Conservation (phyloP, 2,113 vertebrate genomes). For the Bubo blakistoni region DNA sequence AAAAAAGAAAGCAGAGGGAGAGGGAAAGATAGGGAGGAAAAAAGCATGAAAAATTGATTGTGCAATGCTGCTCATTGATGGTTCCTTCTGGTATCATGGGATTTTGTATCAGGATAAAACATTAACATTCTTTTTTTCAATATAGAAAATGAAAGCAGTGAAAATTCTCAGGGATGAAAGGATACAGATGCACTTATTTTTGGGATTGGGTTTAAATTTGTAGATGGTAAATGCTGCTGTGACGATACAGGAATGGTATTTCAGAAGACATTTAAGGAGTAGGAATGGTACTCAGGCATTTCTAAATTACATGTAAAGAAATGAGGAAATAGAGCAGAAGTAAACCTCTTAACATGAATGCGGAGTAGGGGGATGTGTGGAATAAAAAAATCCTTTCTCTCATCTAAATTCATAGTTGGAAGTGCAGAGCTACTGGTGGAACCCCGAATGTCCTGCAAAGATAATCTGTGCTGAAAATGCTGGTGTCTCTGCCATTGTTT, state of each 20-base stretch:
- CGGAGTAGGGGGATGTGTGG: rapidly evolving
- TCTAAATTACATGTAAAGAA: not conserved
- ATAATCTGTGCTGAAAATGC: not conserved
- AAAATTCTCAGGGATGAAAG: not conserved
- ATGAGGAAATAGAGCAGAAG: not conserved
- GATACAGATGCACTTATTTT: not conserved
- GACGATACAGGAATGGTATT: not conserved
- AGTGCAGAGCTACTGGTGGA: not conserved
- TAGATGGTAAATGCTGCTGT: not conserved
- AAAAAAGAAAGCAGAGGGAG: not conserved
- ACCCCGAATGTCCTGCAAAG: not conserved
- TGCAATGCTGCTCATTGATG: not conserved
- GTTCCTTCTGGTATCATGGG: not conserved
- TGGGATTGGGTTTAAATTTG: not conserved
- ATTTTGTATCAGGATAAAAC: not conserved
- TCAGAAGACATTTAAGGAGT: not conserved
- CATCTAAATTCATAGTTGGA: not conserved
- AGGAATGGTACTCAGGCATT: not conserved
- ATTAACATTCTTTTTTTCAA: not conserved
- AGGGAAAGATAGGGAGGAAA: not conserved
- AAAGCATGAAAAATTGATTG: not conserved
- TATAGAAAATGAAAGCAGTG: not conserved
- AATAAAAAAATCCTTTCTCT: not conserved
- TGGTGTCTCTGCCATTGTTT: not conserved
- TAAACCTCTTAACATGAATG: not conserved